These are phyloP conservation scores for Epiperipatus broadwayi DNA, from an alignment of 2,888 invertebrate genomes.

Conservation along the genomic window DNA sequence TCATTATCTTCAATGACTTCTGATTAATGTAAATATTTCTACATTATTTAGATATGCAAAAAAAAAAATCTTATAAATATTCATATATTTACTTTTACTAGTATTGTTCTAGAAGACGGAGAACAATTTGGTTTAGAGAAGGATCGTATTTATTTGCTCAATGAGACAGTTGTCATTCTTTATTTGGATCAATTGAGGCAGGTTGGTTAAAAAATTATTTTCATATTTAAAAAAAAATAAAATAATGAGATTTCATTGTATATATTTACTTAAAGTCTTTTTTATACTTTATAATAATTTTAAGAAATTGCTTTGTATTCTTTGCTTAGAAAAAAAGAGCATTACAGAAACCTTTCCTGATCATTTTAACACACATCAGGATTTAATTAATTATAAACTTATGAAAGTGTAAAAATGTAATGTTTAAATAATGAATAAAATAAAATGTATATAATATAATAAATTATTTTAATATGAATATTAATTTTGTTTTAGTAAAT, in stretches of 20 bases:
- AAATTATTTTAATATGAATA: too few relatives aligned
- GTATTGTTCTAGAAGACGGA: constrained; percentile 63
- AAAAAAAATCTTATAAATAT: too few relatives aligned
- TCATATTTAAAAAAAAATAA: neutral
- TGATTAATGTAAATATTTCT: neutral
- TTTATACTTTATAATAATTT: too few relatives aligned
- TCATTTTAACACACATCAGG: too few relatives aligned
- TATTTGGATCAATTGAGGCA: constrained; percentile 45
- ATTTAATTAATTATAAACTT: too few relatives aligned
- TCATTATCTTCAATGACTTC: constrained; percentile 16
- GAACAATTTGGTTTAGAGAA: constrained; percentile 57
- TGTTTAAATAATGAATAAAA: too few relatives aligned
- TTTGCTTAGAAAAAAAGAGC: too few relatives aligned
- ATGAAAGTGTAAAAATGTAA: too few relatives aligned
- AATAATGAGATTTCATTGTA: neutral
- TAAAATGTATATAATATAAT: too few relatives aligned
- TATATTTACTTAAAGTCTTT: neutral
- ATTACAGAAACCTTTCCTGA: too few relatives aligned
- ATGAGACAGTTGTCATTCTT: constrained; percentile 48
- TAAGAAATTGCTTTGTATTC: neutral
- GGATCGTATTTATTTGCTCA: constrained; percentile 49
- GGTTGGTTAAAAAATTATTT: constrained; percentile 19
- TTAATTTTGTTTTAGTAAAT: too few relatives aligned
- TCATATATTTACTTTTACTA: constrained; percentile 31
- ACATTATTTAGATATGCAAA: neutral